Base-by-base conservation (phyloP, 1,140 invertebrate species). In the Solenopsis invicta region DNA sequence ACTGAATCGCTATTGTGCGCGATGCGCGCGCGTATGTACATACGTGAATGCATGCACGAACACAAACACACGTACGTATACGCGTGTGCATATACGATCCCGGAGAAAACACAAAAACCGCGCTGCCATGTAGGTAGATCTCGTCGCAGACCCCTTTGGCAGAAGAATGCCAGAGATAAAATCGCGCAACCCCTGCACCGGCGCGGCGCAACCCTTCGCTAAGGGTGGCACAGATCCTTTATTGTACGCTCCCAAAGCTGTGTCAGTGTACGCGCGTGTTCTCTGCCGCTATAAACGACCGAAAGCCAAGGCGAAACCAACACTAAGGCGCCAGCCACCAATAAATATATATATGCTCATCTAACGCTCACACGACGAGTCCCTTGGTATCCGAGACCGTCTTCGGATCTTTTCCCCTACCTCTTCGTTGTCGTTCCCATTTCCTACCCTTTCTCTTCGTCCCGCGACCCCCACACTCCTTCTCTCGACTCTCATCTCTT, bases 151-250 rank as follows among this genome's bases (percentile, higher is more conserved):
- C 85, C 87, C 87, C 87, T 88, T 91, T 84, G 82, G 66, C 85
- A 67, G 75, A 92, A 92, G 91, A 92, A 92, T 90, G 86, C 86
- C 66, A 62, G 84, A 91, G 91, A 91, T 92, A 92, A 92, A 92
- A 92, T 92, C 91, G 87, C 86, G 89, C 91, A 92, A 92, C 89
- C 91, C 89, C 86, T 91, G 86, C 82, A 56, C 59, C 45, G 86
- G 2, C 29, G 56, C 77, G n/a, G 56, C 67, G 24, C 72, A 75
- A 86, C 77, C 80, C 56, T 66, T 84, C 85, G 41, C 75, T 85
- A 64, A 82, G 84, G 88, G 50, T 61, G 81, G 69, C 52, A 45
- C 74, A 34, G 37, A 21, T 29, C 29, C 6, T 69, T 62, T 41
- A 61, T 74, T 74, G 54, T 82, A 61, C 52, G 61, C 18, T 62